phyloP scores from a whole-genome alignment of 2,888 invertebrate genomes.

The Aleiodes alternator region DNA sequence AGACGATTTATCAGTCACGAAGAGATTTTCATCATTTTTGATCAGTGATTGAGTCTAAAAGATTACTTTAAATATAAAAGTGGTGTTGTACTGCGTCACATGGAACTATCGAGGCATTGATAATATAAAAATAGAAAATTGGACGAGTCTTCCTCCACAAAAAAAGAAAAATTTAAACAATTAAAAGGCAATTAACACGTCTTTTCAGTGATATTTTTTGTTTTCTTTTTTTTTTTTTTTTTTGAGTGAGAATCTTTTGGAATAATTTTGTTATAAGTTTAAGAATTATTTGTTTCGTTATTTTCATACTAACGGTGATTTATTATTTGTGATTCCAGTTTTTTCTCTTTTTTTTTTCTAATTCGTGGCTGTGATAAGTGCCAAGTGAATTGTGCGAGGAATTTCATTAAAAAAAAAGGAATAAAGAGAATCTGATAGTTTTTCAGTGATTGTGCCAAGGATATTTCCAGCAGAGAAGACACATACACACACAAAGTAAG shows the following conservation, averaged over 20 bases:
- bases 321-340: slow-evolving; percentile 22
- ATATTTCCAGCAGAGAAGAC: neutral
- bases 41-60: neutral
- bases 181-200: slow-evolving; percentile 4
- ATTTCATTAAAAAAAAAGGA: neutral
- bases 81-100: slow-evolving; percentile 26
- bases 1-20: too few species aligned
- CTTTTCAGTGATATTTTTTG: slow-evolving; percentile 21
- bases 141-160: slow-evolving; percentile 11
- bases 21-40: too few species aligned
- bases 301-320: neutral
- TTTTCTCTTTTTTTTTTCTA: neutral
- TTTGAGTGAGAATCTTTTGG: neutral
- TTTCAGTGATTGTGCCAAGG: slow-evolving; percentile 12
- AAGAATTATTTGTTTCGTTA: neutral
- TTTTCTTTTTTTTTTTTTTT: slow-evolving; percentile 6
- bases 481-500: too few species aligned
- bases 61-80: slow-evolving; percentile 15
- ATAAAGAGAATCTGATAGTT: neutral
- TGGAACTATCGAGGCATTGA: neutral
- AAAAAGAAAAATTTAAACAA: neutral
- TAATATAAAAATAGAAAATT: neutral
- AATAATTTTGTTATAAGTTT: neutral
- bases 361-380: slow-evolving; percentile 26
- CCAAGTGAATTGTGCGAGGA: slow-evolving; percentile 18